Conservation (phyloP, 1,140 invertebrate species). For the Phymorhynchus buccinoides region DNA sequence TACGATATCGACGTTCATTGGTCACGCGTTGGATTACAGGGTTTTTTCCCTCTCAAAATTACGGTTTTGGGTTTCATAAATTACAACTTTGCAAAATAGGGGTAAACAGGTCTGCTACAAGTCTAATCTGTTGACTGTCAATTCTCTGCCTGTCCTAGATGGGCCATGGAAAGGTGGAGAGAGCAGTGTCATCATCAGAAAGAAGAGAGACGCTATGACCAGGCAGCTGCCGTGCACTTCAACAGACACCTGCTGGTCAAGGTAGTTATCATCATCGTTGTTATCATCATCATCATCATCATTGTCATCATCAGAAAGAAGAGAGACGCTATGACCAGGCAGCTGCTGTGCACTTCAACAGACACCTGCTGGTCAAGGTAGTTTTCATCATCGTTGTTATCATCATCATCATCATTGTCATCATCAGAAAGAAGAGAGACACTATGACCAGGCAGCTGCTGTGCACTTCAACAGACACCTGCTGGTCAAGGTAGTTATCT, state of each 20-base stretch:
- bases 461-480: slow-evolving; percentile 49
- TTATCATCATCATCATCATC: no score
- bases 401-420: no score
- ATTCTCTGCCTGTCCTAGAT: slow-evolving; percentile 35
- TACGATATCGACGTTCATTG: no score
- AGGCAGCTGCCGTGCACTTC: slow-evolving; percentile 49
- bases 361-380: slow-evolving; percentile 50
- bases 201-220: slow-evolving; percentile 43
- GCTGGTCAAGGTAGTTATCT: slow-evolving; percentile 52
- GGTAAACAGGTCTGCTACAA: no score
- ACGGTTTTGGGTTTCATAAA: neutral
- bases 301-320: no score
- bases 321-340: no score
- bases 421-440: slow-evolving; percentile 43
- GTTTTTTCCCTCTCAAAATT: neutral
- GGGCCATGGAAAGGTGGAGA: slow-evolving; percentile 49
- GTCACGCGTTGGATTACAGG: no score
- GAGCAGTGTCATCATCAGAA: slow-evolving; percentile 44
- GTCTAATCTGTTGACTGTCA: neutral
- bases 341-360: slow-evolving; percentile 51
- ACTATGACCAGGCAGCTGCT: slow-evolving; percentile 43
- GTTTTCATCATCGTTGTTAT: no score
- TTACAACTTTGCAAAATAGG: no score
- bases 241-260: slow-evolving; percentile 47
- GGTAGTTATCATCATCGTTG: no score